A percentile compares a stretch with the other conserved stretches of the same genome.
phyloP scores from a whole-genome alignment of 2,113 vertebrate genomes.

The Lynx canadensis region DNA sequence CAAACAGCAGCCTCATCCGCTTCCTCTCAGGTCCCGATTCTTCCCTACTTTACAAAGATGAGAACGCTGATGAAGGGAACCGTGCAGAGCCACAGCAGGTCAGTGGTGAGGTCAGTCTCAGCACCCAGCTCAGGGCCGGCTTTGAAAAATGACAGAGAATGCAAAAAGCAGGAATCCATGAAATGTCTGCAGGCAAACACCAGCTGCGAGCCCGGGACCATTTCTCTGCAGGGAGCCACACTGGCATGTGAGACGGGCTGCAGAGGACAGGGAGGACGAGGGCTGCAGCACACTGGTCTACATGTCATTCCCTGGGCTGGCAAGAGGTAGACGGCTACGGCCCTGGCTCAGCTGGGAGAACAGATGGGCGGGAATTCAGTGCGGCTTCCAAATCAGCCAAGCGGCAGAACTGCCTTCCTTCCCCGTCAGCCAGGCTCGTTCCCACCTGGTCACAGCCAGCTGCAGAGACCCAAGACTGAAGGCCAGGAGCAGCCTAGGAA shows the following conservation, averaged over 20 bases:
- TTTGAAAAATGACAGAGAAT: not conserved
- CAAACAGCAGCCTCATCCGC: not conserved
- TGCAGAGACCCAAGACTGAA: constrained; percentile 1
- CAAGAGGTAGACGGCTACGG: not conserved
- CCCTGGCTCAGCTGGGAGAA: constrained; percentile 77
- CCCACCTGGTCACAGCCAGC: not conserved
- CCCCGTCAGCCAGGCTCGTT: constrained; percentile 15
- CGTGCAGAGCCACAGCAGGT: not conserved
- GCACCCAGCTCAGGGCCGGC: not conserved
- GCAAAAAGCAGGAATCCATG: not conserved
- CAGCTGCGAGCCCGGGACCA: not conserved
- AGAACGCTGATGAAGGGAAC: not conserved
- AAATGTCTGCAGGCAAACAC: not conserved
- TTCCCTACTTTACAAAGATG: not conserved
- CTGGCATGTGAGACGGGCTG: not conserved
- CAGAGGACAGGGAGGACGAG: not conserved
- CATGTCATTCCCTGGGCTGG: constrained; percentile 53
- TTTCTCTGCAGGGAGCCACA: not conserved
- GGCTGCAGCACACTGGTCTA: constrained; percentile 8
- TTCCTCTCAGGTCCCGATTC: not conserved
- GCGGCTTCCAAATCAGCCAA: constrained; percentile 75
- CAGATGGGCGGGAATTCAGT: constrained; percentile 81
- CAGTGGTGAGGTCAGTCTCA: not conserved
- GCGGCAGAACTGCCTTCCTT: constrained; percentile 78
- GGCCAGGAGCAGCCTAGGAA: not conserved